These are phyloP conservation scores for Nasonia giraulti DNA, from an alignment of 1,140 invertebrate genomes.

Conservation along the genomic window DNA sequence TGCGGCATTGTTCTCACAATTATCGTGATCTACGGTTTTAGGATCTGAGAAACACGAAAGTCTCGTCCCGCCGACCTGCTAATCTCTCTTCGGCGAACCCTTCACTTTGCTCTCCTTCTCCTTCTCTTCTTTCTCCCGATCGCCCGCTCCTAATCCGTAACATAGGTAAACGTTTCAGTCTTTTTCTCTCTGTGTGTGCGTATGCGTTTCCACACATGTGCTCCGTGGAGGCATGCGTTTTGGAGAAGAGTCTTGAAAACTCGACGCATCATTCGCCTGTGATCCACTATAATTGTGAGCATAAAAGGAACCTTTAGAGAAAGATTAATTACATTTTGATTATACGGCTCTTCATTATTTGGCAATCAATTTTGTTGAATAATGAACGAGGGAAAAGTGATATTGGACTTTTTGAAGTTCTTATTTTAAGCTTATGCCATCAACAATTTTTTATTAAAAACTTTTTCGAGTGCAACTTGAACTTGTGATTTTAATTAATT, in stretches of 20 bases:
- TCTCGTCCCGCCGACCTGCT: constrained; percentile 62
- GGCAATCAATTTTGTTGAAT: not conserved
- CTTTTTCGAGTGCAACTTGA: too few species aligned
- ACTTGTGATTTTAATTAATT: too few species aligned
- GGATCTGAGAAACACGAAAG: constrained; percentile 72
- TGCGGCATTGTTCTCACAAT: constrained; percentile 73
- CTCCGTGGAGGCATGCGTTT: constrained; percentile 34
- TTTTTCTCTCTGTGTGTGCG: not conserved
- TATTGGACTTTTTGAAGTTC: too few species aligned
- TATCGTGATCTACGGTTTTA: constrained; percentile 74
- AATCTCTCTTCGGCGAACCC: constrained; percentile 72
- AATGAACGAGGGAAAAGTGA: too few species aligned
- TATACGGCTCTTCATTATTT: not conserved
- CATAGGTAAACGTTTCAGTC: constrained; percentile 52
- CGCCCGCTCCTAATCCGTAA: constrained; percentile 26
- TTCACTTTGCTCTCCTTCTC: constrained; percentile 64
- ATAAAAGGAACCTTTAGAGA: not conserved
- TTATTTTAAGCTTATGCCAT: too few species aligned
- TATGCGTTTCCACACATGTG: constrained; percentile 39
- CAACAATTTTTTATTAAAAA: too few species aligned
- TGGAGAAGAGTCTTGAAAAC: constrained; percentile 37
- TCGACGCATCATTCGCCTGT: not conserved
- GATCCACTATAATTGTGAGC: constrained; percentile 4
- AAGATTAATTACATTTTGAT: not conserved
- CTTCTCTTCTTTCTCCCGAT: constrained; percentile 29